A percentile compares a stretch with the other conserved stretches of the same genome.
Conservation (phyloP, 2,113 vertebrate genomes). For the Acanthochromis polyacanthus region DNA sequence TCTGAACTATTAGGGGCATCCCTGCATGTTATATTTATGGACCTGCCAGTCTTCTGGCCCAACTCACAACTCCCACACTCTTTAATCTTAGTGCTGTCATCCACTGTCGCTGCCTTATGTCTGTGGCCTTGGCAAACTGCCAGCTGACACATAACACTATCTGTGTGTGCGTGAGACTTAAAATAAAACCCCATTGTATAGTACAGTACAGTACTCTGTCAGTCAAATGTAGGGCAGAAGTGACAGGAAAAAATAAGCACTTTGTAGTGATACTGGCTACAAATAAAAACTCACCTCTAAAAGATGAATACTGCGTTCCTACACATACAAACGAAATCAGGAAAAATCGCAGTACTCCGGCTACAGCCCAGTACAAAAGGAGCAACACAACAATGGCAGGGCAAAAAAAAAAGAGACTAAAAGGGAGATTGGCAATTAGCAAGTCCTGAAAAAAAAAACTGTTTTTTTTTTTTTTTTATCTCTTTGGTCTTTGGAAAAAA, state of each 20-base stretch:
- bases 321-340: neutral
- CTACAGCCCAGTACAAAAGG: slow-evolving; percentile 8
- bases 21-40: slow-evolving; percentile 76
- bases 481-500: slow-evolving; percentile 33
- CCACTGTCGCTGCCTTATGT: slow-evolving; percentile 71
- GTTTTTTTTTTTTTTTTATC: too few relatives aligned
- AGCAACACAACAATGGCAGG: neutral
- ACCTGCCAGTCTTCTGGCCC: slow-evolving; percentile 62
- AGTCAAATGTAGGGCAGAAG: slow-evolving; percentile 46
- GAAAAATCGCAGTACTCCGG: slow-evolving; percentile 3
- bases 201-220: slow-evolving; percentile 32
- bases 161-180: slow-evolving; percentile 28
- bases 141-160: slow-evolving; percentile 41
- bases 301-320: neutral
- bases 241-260: slow-evolving; percentile 8
- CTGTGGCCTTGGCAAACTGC: slow-evolving; percentile 70
- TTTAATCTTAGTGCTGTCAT: slow-evolving; percentile 76
- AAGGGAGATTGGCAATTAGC: slow-evolving; percentile 23
- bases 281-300: neutral
- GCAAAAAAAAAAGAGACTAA: neutral
- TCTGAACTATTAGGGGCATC: slow-evolving; percentile 61
- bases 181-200: slow-evolving; percentile 28
- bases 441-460: slow-evolving; percentile 57
- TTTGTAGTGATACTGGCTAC: neutral
- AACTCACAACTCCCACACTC: slow-evolving; percentile 66